Evolutionary conservation across 2,113 vertebrate genomes (phyloP).

Genomic region (Aspidoscelis tigris): DNA sequence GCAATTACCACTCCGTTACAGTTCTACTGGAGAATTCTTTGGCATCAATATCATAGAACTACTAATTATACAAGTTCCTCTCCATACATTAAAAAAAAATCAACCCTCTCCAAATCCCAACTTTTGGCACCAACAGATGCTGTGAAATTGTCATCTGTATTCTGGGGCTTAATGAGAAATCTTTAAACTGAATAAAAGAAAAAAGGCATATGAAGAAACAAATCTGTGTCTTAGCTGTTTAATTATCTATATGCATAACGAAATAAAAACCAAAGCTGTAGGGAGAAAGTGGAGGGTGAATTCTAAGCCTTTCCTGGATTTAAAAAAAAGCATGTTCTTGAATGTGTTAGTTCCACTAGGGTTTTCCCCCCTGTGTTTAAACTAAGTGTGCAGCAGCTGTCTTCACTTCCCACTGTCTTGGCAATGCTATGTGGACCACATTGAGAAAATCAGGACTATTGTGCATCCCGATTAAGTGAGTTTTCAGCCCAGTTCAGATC

Average conservation of each 20-base stretch:
- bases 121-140: constrained; percentile 32
- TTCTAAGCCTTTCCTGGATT: constrained; percentile 31
- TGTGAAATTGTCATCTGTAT: not conserved
- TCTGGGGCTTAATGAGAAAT: constrained; percentile 61
- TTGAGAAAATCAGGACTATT: no score
- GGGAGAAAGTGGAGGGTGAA: constrained; percentile 29
- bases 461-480: no score
- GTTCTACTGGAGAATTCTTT: not conserved
- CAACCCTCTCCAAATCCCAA: no score
- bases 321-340: constrained; percentile 48
- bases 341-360: constrained; percentile 60
- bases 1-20: not conserved
- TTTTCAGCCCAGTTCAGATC: no score
- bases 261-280: constrained; percentile 55
- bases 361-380: not conserved
- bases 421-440: no score
- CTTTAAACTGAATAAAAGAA: constrained; percentile 35
- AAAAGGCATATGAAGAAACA: constrained; percentile 38
- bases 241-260: constrained; percentile 72
- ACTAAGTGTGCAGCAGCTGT: no score
- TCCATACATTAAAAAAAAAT: constrained; percentile 8
- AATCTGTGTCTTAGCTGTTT: constrained; percentile 56
- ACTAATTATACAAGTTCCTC: not conserved
- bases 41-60: not conserved
- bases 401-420: no score